Evolutionary conservation across 2,888 invertebrate genomes (phyloP).

Genomic region (Lamellibrachia columna): DNA sequence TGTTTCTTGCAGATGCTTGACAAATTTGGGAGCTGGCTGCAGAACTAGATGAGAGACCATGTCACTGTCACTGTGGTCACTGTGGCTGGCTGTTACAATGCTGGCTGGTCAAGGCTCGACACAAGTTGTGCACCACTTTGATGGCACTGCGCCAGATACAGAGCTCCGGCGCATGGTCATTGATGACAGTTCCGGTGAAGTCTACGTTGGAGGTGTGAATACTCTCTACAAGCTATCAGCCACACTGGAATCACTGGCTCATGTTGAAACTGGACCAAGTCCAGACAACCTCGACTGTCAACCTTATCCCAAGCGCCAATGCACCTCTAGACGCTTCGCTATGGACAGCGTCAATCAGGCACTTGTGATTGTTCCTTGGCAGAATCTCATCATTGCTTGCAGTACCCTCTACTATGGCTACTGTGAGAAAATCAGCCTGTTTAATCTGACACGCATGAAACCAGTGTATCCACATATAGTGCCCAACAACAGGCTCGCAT

Average conservation of each 20-base stretch:
- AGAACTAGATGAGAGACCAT: slow-evolving; percentile 6
- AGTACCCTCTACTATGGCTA: slow-evolving; percentile 12
- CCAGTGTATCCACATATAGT: background rate
- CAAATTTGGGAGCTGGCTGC: background rate
- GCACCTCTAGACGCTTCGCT: background rate
- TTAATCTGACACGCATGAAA: background rate
- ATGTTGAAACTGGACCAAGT: background rate
- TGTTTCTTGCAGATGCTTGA: background rate
- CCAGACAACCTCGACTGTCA: background rate
- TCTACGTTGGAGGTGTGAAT: background rate
- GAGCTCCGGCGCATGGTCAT: background rate
- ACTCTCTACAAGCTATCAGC: background rate
- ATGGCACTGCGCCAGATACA: background rate
- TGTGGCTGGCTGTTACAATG: background rate
- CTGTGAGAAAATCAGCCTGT: background rate
- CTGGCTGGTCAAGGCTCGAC: background rate
- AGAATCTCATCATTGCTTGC: background rate
- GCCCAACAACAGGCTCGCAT: background rate
- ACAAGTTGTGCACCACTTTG: background rate
- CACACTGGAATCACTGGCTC: background rate
- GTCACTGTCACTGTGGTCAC: background rate
- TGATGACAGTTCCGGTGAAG: background rate
- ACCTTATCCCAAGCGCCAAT: background rate
- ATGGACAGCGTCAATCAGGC: background rate
- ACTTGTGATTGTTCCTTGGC: background rate